phyloP scores from a whole-genome alignment of 2,797 vertebrate genomes.

The Catharus ustulatus region DNA sequence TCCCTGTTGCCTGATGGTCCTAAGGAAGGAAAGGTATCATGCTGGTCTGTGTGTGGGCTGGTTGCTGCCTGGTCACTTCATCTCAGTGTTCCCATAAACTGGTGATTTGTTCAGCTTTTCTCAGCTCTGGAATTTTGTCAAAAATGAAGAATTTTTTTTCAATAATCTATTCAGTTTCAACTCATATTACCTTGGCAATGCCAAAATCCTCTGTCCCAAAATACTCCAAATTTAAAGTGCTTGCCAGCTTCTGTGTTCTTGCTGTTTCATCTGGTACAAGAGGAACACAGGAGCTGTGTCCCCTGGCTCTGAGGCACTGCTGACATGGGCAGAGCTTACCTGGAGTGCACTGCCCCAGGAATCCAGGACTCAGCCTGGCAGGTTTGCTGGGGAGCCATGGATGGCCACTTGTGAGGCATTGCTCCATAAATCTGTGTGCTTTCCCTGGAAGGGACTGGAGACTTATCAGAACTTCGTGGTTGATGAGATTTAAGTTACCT shows the following conservation, averaged over 20 bases:
- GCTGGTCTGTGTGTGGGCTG: background rate
- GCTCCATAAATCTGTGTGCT: background rate
- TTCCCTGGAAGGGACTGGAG: background rate
- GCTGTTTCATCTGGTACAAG: background rate
- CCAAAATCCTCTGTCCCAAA: background rate
- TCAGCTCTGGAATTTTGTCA: background rate
- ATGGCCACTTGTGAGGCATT: background rate
- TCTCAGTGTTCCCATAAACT: background rate
- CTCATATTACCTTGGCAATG: background rate
- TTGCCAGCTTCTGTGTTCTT: background rate
- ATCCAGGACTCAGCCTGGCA: accelerated
- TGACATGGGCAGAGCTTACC: background rate
- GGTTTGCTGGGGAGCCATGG: background rate
- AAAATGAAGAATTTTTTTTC: background rate
- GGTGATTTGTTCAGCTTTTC: background rate
- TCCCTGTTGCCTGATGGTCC: background rate
- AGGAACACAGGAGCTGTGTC: accelerated
- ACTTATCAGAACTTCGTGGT: background rate
- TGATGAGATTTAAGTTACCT: background rate
- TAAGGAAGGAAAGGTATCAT: background rate
- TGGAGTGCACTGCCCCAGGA: background rate
- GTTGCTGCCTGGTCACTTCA: background rate
- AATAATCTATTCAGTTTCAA: background rate
- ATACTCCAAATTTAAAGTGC: background rate
- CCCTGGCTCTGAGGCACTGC: background rate